These are phyloP conservation scores for Corydoras maculifer DNA, from an alignment of 2,113 vertebrate species.

Conservation along the genomic window DNA sequence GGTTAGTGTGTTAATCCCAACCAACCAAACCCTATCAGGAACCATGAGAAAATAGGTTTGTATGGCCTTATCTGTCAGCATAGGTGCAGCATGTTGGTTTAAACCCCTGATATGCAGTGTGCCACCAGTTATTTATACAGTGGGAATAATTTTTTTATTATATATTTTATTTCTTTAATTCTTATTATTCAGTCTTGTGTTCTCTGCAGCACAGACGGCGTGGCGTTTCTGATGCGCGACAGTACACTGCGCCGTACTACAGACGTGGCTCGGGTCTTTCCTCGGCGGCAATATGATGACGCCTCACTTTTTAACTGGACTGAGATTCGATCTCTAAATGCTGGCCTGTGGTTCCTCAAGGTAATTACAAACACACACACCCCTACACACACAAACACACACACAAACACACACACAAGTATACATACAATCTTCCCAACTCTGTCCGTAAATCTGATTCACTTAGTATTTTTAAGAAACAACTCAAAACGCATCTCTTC, in stretches of 20 bases:
- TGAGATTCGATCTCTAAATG: conserved; percentile 79
- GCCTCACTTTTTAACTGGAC: conserved; percentile 92
- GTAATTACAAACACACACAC: conserved; percentile 51
- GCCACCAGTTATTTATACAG: no score
- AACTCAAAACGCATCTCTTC: no score
- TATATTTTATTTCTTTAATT: neutral
- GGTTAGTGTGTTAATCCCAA: no score
- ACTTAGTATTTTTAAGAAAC: no score
- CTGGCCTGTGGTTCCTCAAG: conserved; percentile 89
- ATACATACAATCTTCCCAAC: no score
- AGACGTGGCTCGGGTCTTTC: conserved; percentile 73
- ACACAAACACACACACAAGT: neutral
- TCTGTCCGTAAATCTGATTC: no score
- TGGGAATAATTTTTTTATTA: no score
- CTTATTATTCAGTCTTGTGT: neutral
- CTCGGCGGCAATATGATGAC: conserved; percentile 65
- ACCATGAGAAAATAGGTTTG: no score
- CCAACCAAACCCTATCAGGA: no score
- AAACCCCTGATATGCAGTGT: no score
- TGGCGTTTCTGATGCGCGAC: conserved; percentile 91
- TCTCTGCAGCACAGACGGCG: conserved; percentile 75
- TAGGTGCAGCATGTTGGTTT: no score
- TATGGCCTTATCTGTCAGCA: no score
- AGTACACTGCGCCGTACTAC: conserved; percentile 82
- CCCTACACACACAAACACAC: neutral